A percentile compares a stretch with the other conserved stretches of the same genome.
Conservation (phyloP, 2,113 vertebrate genomes). For the Scatophagus argus region DNA sequence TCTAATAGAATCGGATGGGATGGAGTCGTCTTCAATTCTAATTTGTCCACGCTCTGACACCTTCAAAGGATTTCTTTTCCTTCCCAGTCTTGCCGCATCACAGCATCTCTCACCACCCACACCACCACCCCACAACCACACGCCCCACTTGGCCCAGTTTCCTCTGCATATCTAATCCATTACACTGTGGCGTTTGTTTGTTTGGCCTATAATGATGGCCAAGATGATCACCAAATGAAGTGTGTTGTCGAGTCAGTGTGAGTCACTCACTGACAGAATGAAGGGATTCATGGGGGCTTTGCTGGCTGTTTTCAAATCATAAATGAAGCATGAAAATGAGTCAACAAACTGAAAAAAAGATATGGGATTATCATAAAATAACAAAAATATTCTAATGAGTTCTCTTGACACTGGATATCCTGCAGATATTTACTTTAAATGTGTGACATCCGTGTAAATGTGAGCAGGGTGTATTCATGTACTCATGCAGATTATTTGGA, state of each 20-base stretch:
- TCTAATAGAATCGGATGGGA: constrained; percentile 42
- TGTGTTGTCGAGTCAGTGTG: constrained; percentile 41
- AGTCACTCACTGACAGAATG: constrained; percentile 50
- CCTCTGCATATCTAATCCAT: constrained; percentile 44
- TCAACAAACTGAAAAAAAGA: constrained; percentile 33
- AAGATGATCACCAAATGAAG: constrained; percentile 51
- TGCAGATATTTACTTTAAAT: constrained; percentile 22
- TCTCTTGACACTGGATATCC: constrained; percentile 12
- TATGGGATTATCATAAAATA: constrained; percentile 21
- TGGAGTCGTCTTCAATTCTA: constrained; percentile 34
- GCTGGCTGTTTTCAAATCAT: constrained; percentile 33
- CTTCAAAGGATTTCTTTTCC: constrained; percentile 34
- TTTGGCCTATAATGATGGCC: constrained; percentile 45
- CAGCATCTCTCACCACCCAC: background rate
- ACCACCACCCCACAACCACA: background rate
- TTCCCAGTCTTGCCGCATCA: constrained; percentile 21
- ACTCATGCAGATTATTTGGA: constrained; percentile 9
- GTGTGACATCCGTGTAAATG: constrained; percentile 29
- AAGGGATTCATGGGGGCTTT: constrained; percentile 58
- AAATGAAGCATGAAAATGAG: constrained; percentile 60
- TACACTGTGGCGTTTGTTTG: constrained; percentile 36
- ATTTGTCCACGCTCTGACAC: constrained; percentile 53
- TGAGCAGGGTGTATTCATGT: background rate
- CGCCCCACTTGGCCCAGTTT: constrained; percentile 52
- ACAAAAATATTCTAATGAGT: constrained; percentile 38